Evolutionary conservation across 2,113 vertebrate species (phyloP).

Genomic region (Grantiella picta): DNA sequence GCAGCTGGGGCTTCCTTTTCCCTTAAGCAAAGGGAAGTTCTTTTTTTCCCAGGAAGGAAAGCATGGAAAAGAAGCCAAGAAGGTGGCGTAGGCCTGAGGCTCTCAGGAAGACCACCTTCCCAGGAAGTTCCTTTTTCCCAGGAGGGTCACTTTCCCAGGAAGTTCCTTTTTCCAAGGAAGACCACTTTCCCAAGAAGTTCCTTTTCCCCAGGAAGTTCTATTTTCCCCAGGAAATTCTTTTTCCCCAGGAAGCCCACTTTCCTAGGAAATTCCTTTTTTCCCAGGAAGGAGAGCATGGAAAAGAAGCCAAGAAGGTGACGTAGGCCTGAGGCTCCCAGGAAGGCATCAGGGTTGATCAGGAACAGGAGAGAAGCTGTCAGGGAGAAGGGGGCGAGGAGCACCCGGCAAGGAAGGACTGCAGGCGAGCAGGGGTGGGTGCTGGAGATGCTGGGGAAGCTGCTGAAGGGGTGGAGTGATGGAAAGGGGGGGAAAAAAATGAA

Average conservation of each 20-base stretch:
- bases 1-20: neutral
- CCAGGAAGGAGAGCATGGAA: neutral
- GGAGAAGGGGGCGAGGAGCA: neutral
- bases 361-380: neutral
- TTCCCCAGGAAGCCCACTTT: neutral
- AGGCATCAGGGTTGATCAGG: neutral
- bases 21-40: neutral
- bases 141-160: too few species aligned
- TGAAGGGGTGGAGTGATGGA: neutral
- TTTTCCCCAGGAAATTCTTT: too few species aligned
- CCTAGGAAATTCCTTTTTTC: too few species aligned
- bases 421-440: neutral
- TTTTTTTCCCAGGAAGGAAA: neutral
- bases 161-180: too few species aligned
- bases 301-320: neutral
- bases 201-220: too few species aligned
- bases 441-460: conserved; percentile 3
- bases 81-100: neutral
- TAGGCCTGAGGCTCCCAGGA: neutral
- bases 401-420: neutral
- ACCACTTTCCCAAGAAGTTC: too few species aligned
- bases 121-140: too few species aligned
- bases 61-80: neutral
- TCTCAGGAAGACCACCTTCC: neutral
- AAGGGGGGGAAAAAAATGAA: neutral